Base-by-base conservation (phyloP, 2,888 invertebrate species). In the Phyllotreta cruciferae region DNA sequence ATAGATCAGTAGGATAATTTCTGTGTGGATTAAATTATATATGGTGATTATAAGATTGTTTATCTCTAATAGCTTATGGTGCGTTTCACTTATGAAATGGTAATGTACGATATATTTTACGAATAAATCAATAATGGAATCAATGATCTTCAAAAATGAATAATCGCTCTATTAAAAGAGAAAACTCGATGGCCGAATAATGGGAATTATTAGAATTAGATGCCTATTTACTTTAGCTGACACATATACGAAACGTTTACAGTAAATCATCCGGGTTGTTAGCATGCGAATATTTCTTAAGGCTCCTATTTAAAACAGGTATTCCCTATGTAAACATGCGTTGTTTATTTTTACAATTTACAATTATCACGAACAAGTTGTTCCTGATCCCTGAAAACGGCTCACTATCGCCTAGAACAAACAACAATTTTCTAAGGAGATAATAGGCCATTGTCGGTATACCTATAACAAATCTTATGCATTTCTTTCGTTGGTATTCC, bases 361-460 rank as follows among this genome's bases (percentile, higher is more conserved):
- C 42, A 58, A 58, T 58, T 58, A 58, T n/a, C 41, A 56, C 37
- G 7, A 45, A 42, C 42, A 41, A 38, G 34, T 47, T 42, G 58
- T 58, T 50, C 42, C 45, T 11, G 49, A 39, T 36, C 14, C 56
- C 13, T 47, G 56, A 56, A 56, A 47, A 37, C 24, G 24, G 24
- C 24, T 24, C 24, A 49, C 35, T 6, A 57, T 57, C 37, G 57
- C 57, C 57, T 58, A 58, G 50, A 58, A 58, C 50, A 58, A 58
- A 58, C 42, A 58, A 58, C 50, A 50, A 58, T 58, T 58, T 58
- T 58, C 50, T 42, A 6, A 10, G 38, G 56, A 56, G 58, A 58
- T 58, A 58, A 58, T 58, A 42, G 58, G 36, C 50, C 42, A 58
- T 54, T 35, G 50, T 56, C 35, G 10, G 36, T 44, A 44, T 34